Evolutionary conservation across 2,113 vertebrate species (phyloP).

Genomic region (Limnothrissa miodon): DNA sequence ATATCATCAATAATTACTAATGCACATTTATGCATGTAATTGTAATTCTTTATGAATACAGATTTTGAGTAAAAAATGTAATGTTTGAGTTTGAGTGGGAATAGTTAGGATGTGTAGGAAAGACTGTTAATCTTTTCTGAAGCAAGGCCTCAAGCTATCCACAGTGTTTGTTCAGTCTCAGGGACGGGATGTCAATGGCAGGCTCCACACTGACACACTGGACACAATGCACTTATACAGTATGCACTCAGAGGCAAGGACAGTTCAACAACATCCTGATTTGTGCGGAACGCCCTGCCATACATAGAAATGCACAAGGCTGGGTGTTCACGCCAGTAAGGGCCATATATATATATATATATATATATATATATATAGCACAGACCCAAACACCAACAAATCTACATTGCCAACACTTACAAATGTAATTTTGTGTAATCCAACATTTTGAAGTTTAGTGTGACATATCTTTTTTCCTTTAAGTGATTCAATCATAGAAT

Average conservation of each 20-base stretch:
- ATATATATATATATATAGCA: slow-evolving; percentile 14
- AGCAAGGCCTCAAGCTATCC: neutral
- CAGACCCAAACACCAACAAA: neutral
- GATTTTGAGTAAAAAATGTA: neutral
- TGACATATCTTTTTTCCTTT: too few species aligned
- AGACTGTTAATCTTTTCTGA: neutral
- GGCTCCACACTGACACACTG: neutral
- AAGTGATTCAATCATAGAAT: too few species aligned
- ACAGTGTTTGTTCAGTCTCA: neutral
- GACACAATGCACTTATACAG: neutral
- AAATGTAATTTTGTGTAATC: too few species aligned
- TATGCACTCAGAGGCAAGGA: neutral
- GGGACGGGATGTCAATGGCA: neutral
- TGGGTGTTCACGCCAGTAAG: neutral
- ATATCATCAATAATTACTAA: too few species aligned
- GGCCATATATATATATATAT: neutral
- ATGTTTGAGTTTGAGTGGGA: neutral
- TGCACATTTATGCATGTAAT: too few species aligned
- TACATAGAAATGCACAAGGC: neutral
- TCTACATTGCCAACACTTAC: neutral
- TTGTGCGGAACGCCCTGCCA: neutral
- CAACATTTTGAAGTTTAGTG: too few species aligned
- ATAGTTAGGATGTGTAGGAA: neutral
- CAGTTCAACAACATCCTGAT: neutral
- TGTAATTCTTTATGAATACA: neutral